Base-by-base conservation (phyloP, 2,797 vertebrate species). In the Erithacus rubecula region DNA sequence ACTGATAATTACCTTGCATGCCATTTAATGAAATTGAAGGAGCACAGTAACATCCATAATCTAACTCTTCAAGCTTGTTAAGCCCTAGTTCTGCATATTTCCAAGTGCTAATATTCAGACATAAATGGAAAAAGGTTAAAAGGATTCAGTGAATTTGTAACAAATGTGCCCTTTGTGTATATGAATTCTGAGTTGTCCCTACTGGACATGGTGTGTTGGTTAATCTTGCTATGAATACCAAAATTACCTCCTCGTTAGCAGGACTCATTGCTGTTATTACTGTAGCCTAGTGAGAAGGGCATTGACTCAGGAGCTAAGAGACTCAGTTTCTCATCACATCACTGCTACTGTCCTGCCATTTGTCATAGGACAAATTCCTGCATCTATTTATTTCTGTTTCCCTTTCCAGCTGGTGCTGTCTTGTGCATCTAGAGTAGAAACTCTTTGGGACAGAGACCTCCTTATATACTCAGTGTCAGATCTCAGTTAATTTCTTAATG, bases 91-190 rank as follows among this genome's bases (percentile, higher is more conserved):
- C 83, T 83, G 47, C 2, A 1, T 91, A 76, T 94, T 91, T 93
- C 76, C 18, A 69, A 93, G 65, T 92, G 92, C 58, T 95, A 94
- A 93, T 94, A 86, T 81, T 72, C 89, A 95, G 55, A 75, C 59
- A 91, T 83, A 96, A 96, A 96, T 95, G 95, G 87, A 91, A 96
- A 94, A 92, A 95, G 91, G 94, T 97, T 94, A 95, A 96, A 96
- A 96, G 85, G 91, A 96, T 95, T 92, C 76, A 83, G 52, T 94
- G 91, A 95, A 93, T 95, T 91, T 81, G 65, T 72, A 80, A 69
- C 84, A 91, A 96, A 88, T 19, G n/a, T 94, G 94, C 72, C 92
- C 94, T 96, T 81, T 95, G 79, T 87, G 55, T 94, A 62, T 92
- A 94, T 95, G 84, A 95, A 96, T 96, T 93, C 65, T 88, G 82